Percentiles rank a stretch among this genome's conserved stretches.
These are phyloP conservation scores for Misgurnus anguillicaudatus DNA, from an alignment of 2,113 vertebrate genomes.

Conservation along the genomic window DNA sequence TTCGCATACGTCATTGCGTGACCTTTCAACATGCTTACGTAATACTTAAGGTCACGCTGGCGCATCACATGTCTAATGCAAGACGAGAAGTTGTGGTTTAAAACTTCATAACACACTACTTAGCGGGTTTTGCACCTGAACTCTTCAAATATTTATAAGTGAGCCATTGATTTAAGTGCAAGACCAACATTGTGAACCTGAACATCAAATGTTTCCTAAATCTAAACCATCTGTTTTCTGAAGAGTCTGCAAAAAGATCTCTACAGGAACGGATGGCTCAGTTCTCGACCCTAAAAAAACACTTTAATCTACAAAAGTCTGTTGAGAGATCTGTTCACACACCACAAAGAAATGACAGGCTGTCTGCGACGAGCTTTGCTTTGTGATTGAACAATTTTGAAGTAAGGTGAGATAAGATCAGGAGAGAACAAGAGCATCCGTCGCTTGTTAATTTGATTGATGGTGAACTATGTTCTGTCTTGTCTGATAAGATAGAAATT, in stretches of 20 bases:
- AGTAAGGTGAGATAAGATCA: constrained; percentile 14
- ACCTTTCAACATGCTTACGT: too few relatives aligned
- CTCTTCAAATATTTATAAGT: not conserved
- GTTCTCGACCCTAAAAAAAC: not conserved
- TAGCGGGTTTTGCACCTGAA: too few relatives aligned
- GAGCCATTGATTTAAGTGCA: not conserved
- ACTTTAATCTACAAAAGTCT: constrained; percentile 26
- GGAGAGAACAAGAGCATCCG: not conserved
- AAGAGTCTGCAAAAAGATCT: constrained; percentile 4
- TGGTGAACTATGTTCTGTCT: constrained; percentile 6
- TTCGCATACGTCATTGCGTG: too few relatives aligned
- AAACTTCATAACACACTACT: too few relatives aligned
- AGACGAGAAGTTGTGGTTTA: too few relatives aligned
- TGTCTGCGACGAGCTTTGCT: not conserved
- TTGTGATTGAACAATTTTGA: constrained; percentile 13
- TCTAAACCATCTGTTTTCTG: constrained; percentile 22
- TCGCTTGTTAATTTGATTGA: constrained; percentile 37
- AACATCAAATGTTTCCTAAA: constrained; percentile 5
- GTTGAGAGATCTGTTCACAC: constrained; percentile 23
- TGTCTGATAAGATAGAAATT: constrained; percentile 2
- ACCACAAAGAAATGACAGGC: constrained; percentile 26
- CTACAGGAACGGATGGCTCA: constrained; percentile 21
- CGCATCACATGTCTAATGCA: too few relatives aligned
- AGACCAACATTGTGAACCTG: not conserved
- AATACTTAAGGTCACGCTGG: too few relatives aligned